Evolutionary conservation across 2,797 vertebrate genomes (phyloP).

Genomic region (Chanos chanos): DNA sequence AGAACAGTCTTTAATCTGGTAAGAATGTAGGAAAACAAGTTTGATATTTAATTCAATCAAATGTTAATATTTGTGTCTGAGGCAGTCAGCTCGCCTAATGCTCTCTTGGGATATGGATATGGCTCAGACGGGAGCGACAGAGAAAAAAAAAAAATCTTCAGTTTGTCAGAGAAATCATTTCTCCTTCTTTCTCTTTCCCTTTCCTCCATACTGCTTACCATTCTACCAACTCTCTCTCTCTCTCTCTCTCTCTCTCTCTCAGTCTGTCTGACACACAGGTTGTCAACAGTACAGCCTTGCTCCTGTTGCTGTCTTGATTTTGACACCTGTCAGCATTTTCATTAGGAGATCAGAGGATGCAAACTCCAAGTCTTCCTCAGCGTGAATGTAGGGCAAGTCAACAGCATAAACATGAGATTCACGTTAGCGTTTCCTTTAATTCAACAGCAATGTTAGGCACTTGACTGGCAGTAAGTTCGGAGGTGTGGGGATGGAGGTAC

Average conservation of each 20-base stretch:
- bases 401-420: slow-evolving; percentile 58
- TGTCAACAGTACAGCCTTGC: slow-evolving; percentile 59
- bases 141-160: slow-evolving; percentile 40
- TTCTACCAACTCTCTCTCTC: slow-evolving; percentile 65
- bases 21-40: slow-evolving; percentile 41
- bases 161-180: slow-evolving; percentile 66
- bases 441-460: slow-evolving; percentile 51
- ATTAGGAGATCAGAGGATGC: slow-evolving; percentile 72
- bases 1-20: slow-evolving; percentile 47
- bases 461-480: slow-evolving; percentile 57
- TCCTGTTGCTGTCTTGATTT: slow-evolving; percentile 64
- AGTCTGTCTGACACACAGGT: slow-evolving; percentile 28
- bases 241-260: slow-evolving; percentile 42
- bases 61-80: slow-evolving; percentile 53
- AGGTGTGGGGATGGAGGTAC: slow-evolving; percentile 44
- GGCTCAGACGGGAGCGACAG: slow-evolving; percentile 3
- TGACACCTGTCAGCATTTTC: slow-evolving; percentile 78
- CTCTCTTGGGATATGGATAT: slow-evolving; percentile 46
- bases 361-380: slow-evolving; percentile 63
- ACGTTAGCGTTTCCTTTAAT: slow-evolving; percentile 59
- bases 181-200: slow-evolving; percentile 44
- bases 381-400: slow-evolving; percentile 69
- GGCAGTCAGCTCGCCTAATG: slow-evolving; percentile 53
- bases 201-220: slow-evolving; percentile 46
- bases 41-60: slow-evolving; percentile 65